These are phyloP conservation scores for Cranoglanis bouderius DNA, from an alignment of 2,113 vertebrate genomes.

Conservation along the genomic window DNA sequence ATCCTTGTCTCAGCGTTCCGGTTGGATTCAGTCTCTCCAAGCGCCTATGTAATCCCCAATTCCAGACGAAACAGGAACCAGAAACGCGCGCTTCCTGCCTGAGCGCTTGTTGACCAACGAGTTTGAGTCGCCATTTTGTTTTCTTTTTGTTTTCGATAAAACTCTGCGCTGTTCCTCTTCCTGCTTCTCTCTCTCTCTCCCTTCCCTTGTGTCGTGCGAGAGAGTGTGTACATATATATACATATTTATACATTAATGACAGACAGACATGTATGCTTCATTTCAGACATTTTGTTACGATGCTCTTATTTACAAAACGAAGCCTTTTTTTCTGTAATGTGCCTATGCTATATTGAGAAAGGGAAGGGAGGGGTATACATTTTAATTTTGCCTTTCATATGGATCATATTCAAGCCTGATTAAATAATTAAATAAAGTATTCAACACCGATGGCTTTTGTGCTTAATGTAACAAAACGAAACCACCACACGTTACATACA, in stretches of 20 bases:
- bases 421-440: conserved; percentile 76
- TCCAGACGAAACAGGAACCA: conserved; percentile 1
- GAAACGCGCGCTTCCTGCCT: neutral
- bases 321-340: conserved; percentile 77
- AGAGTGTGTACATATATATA: conserved; percentile 54
- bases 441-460: conserved; percentile 48
- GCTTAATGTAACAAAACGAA: neutral
- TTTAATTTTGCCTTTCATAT: conserved; percentile 82
- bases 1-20: neutral
- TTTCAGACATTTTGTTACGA: conserved; percentile 60
- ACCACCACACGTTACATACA: neutral
- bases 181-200: neutral
- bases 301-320: conserved; percentile 66
- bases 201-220: neutral
- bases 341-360: conserved; percentile 71
- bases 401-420: conserved; percentile 79
- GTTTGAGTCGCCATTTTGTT: neutral
- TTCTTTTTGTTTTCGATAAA: conserved; percentile 29
- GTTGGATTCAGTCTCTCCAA: neutral
- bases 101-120: neutral
- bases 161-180: neutral
- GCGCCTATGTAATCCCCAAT: neutral
- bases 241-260: conserved; percentile 58
- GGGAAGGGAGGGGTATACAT: conserved; percentile 63
- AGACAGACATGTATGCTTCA: conserved; percentile 46